phyloP scores from a whole-genome alignment of 2,888 invertebrate species.

The Galerucella calmariensis region DNA sequence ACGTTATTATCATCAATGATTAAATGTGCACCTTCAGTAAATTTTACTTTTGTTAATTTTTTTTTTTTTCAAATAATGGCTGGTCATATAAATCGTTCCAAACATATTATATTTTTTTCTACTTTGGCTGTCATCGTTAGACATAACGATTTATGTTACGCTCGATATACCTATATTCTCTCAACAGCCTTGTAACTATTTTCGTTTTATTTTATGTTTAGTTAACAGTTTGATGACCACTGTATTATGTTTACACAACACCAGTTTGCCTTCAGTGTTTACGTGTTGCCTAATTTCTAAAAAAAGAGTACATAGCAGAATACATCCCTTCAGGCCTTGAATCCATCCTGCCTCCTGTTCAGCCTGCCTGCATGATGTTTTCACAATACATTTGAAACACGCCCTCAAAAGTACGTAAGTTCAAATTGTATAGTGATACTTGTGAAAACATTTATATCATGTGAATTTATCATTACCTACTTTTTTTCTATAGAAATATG shows the following conservation, averaged over 20 bases:
- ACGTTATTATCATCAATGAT: slow-evolving; percentile 39
- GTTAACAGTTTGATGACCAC: slow-evolving; percentile 48
- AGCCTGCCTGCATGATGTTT: slow-evolving; percentile 47
- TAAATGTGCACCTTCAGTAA: slow-evolving; percentile 33
- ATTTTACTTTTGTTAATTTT: slow-evolving; percentile 27
- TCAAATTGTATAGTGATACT: slow-evolving; percentile 30
- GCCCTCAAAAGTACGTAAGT: slow-evolving; percentile 46
- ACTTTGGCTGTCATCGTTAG: slow-evolving; percentile 34
- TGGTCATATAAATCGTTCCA: slow-evolving; percentile 34
- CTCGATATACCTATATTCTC: slow-evolving; percentile 41
- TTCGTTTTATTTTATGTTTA: slow-evolving; percentile 43
- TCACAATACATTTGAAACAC: slow-evolving; percentile 49
- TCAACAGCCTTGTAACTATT: slow-evolving; percentile 47
- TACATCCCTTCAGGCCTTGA: slow-evolving; percentile 55
- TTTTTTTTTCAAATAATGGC: slow-evolving; percentile 38
- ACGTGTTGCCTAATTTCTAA: slow-evolving; percentile 54
- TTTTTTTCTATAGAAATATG: slow-evolving; percentile 60
- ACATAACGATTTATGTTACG: slow-evolving; percentile 45
- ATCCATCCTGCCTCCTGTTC: slow-evolving; percentile 42
- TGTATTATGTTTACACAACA: slow-evolving; percentile 49
- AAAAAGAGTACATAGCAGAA: slow-evolving; percentile 45
- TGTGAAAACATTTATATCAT: slow-evolving; percentile 25
- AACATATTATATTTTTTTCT: slow-evolving; percentile 37
- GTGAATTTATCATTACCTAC: slow-evolving; percentile 31
- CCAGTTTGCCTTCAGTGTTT: slow-evolving; percentile 54